Evolutionary conservation across 2,888 invertebrate genomes (phyloP), one percentile per base, ranked within the genome.

Genomic region (Dryocosmus kuriphilus): DNA sequence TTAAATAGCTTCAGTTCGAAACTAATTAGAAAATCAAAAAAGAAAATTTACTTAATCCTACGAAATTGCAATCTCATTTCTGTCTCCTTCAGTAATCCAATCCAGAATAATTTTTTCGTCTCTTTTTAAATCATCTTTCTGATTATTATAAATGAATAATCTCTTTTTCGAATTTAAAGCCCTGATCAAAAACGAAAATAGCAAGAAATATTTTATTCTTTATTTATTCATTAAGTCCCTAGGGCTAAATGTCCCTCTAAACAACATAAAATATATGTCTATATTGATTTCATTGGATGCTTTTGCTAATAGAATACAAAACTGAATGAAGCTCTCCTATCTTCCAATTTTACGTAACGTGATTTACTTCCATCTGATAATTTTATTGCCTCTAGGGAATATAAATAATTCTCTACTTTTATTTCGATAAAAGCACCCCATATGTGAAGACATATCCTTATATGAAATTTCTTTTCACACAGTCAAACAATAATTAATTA

Each of bases 361-460:
- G 57, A 57, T 57, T 57, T 57, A 57, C 57, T 57, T 24, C 24
- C 11, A 24, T 24, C 57, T 57, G 57, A 57, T 24, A 57, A 57
- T 24, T 57, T 57, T 57, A 57, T 57, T 57, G 9, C 24, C 24
- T 57, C 14, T 4, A 57, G 24, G 57, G 57, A 57, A 24, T 3
- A 57, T 57, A 57, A 57, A 57, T 57, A 24, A 57, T 57, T 24
- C 24, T 22, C 24, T 24, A 3, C 24, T 57, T 57, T 57, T 14
- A 57, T 57, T 57, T 24, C 14, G 57, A 24, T 14, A 24, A 24
- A 24, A n/a, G 57, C 51, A 24, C 14, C 24, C 57, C 4, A 57
- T 24, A 24, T 1, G 22, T 55, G 9, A 24, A 55, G 22, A 55
- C 24, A 55, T 57, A 57, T 22, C 24, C 24, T 57, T 57, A 6